Percentiles rank a stretch among this genome's conserved stretches.
Conservation (phyloP, 2,888 invertebrate genomes). For the Zelleria hepariella region DNA sequence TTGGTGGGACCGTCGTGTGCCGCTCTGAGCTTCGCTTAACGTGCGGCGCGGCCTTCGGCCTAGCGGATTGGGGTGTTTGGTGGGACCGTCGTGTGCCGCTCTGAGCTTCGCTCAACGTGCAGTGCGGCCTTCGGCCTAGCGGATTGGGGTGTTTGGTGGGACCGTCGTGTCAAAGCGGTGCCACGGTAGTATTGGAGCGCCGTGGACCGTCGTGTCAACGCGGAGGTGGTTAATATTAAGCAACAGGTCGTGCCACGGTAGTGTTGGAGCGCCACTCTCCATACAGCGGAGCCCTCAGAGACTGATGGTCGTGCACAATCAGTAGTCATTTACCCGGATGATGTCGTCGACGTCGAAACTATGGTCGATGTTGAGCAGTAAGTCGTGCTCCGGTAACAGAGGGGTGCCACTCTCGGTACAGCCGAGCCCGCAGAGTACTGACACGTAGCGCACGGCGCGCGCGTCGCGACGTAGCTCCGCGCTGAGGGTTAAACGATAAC, state of each 20-base stretch:
- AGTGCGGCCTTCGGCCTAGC: too few species aligned
- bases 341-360: conserved; percentile 78
- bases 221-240: conserved; percentile 82
- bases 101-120: too few species aligned
- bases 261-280: conserved; percentile 67
- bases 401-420: conserved; percentile 67
- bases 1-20: too few species aligned
- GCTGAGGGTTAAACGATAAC: conserved; percentile 19
- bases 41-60: too few species aligned
- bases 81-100: too few species aligned
- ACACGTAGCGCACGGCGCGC: conserved; percentile 76
- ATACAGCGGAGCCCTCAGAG: conserved; percentile 88
- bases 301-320: too few species aligned
- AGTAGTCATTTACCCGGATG: conserved; percentile 56
- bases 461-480: conserved; percentile 82
- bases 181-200: too few species aligned
- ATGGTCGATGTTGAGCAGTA: conserved; percentile 84
- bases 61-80: too few species aligned
- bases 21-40: too few species aligned
- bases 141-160: too few species aligned
- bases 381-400: conserved; percentile 86
- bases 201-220: too few species aligned
- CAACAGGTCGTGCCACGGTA: conserved; percentile 89
- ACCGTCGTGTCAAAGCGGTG: too few species aligned
- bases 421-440: conserved; percentile 90